Evolutionary conservation across 92 coral and sea anemone species (phyloP).

Genomic region (Palythoa grandis): DNA sequence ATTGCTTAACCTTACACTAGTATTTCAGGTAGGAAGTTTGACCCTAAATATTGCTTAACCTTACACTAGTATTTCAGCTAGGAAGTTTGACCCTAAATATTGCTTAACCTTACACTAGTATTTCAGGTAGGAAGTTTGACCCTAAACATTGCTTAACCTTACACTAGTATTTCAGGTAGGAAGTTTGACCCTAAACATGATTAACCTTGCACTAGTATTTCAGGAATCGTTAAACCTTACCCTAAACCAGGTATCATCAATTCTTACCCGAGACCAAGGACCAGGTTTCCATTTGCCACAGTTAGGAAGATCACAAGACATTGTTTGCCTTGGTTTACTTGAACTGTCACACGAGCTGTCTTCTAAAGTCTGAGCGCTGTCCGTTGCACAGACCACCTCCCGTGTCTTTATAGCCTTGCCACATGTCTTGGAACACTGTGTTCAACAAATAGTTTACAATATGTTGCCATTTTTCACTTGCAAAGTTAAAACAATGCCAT

Average conservation of each 20-base stretch:
- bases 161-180: no score
- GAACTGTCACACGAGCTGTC: slow-evolving; percentile 42
- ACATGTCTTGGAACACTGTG: slow-evolving; percentile 89
- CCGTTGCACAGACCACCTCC: slow-evolving; percentile 38
- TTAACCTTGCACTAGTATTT: not conserved
- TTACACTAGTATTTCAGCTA: not conserved
- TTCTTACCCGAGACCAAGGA: slow-evolving; percentile 62
- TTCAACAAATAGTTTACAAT: not conserved
- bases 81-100: no score
- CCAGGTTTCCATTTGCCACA: slow-evolving; percentile 71
- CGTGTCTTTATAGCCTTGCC: slow-evolving; percentile 76
- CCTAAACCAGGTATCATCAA: not conserved
- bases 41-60: not conserved
- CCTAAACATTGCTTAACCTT: no score
- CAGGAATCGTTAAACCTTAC: not conserved
- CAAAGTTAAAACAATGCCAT: not conserved
- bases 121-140: no score
- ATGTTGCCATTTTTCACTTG: not conserved
- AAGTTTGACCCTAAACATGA: no score
- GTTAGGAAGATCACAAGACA: slow-evolving; percentile 48
- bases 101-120: not conserved
- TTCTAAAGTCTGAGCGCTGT: slow-evolving; percentile 18
- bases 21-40: no score
- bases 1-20: no score
- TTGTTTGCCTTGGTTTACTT: slow-evolving; percentile 55